Evolutionary conservation across 2,888 invertebrate species (phyloP), one percentile per base, ranked within the genome.

Genomic region (Ochropacha duplaris): DNA sequence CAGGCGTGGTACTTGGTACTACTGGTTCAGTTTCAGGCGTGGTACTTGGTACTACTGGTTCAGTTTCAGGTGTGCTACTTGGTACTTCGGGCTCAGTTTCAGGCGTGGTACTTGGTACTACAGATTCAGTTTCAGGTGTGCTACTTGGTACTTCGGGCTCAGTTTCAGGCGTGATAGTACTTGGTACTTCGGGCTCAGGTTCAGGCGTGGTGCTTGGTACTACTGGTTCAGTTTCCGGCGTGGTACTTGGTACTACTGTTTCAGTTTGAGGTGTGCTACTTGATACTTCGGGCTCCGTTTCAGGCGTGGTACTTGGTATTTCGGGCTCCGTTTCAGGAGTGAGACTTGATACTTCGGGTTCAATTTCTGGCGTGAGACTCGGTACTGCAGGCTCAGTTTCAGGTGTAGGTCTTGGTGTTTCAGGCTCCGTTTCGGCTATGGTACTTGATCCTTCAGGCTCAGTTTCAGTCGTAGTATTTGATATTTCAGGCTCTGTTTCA

Each of bases 111-210:
- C n/a, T n/a, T 24, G 24, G 5, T 24, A 24, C 26, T 1, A 2
- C 50, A 4, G 24, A n/a, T 1, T 16, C 50, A 26, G n/a, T 50
- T 5, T 28, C 57, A 16, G 56, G 51, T 28, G 24, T 24, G 24
- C 2, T 2, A 31, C 57, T 12, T 3, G 49, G 54, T 0, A 59
- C 62, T 9, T 60, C 55, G 8, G 57, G 51, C 31, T 56, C 58
- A 22, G 55, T 58, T 1, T 59, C 57, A 19, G 55, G 49, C n/a
- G 54, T 57, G 4, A 58, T 60, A 12, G 61, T 57, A n/a, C n/a
- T n/a, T 9, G 55, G 52, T 24, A 55, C 52, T 11, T 57, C 16
- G 22, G 62, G 24, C 8, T 52, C 57, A 8, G 64, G 59, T 52
- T 0, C 39, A 8, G 63, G 60, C 5, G 62, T 58, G 16, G 56